These are phyloP conservation scores for Chelon auratus DNA, from an alignment of 2,797 vertebrate species.

Conservation along the genomic window DNA sequence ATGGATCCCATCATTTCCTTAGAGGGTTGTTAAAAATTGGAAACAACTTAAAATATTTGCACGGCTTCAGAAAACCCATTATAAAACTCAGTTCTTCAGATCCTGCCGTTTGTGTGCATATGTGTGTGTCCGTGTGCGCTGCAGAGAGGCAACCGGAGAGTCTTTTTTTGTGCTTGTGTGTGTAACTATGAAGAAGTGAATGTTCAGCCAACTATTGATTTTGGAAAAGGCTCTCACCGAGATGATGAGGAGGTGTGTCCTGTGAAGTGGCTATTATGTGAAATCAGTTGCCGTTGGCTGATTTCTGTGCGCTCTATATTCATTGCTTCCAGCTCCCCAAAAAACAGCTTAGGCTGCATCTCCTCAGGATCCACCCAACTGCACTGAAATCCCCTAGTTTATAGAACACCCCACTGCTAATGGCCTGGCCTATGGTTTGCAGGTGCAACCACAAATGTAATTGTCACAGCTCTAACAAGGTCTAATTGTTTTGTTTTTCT, in stretches of 20 bases:
- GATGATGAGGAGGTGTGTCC: slow-evolving; percentile 76
- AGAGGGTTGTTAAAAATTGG: slow-evolving; percentile 62
- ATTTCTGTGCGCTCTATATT: slow-evolving; percentile 68
- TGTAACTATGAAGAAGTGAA: slow-evolving; percentile 63
- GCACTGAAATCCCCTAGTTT: slow-evolving; percentile 38
- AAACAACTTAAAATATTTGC: slow-evolving; percentile 70
- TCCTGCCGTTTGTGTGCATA: slow-evolving; percentile 16
- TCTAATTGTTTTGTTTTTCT: slow-evolving; percentile 22
- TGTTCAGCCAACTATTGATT: slow-evolving; percentile 82
- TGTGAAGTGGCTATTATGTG: slow-evolving; percentile 76
- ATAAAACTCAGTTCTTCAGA: slow-evolving; percentile 52
- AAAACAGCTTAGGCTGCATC: slow-evolving; percentile 57
- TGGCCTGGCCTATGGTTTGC: slow-evolving; percentile 2
- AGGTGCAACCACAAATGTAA: slow-evolving; percentile 18
- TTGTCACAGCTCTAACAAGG: slow-evolving; percentile 3
- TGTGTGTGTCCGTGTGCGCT: slow-evolving; percentile 26
- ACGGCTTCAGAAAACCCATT: slow-evolving; percentile 54
- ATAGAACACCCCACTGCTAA: slow-evolving; percentile 14
- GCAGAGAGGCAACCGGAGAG: slow-evolving; percentile 30
- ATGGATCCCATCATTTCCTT: slow-evolving; percentile 58
- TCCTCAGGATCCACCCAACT: slow-evolving; percentile 32
- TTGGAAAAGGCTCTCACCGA: slow-evolving; percentile 72
- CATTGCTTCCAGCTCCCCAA: slow-evolving; percentile 60
- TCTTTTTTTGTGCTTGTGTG: slow-evolving; percentile 32
- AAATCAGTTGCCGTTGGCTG: slow-evolving; percentile 70